Base-by-base conservation (phyloP, 1,140 invertebrate genomes). In the Drosophila parvula region DNA sequence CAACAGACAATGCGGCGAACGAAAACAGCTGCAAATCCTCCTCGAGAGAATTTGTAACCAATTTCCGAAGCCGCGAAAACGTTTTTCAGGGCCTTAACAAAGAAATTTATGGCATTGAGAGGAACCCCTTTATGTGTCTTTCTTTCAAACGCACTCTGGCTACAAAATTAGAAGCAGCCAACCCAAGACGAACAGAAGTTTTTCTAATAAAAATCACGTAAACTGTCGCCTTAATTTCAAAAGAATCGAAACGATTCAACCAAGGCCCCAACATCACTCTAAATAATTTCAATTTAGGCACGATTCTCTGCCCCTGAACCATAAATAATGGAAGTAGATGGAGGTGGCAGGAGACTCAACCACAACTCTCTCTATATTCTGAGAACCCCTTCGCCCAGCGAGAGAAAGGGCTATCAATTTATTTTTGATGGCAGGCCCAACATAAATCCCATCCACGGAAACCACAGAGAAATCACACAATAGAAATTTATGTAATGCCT, bases 191-290 rank as follows among this genome's bases (percentile, higher is more conserved):
- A 44, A 70, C 58, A 63, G 48, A 67, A 69, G 78, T 47, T 88
- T 85, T 86, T 86, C 83, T 56, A 79, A 88, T 83, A 88, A 83
- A 88, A 83, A 83, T 86, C 83, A 86, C 83, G 83, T 86, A 86
- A 88, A 74, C 53, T 86, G 83, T 86, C 83, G 84, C 83, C 79
- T 83, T 62, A 38, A 83, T 88, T 86, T 86, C 79, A 73, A 86
- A 83, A 47, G 84, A 86, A 86, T 86, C 79, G 79, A 55, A 50
- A 34, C 71, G 51, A 51, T 60, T 67, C 36, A 22, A 41, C 43
- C 45, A 38, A 51, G 43, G 34, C 40, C 57, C 57, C 12, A 56
- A 41, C 36, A 61, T 44, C 78, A 76, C 44, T 70, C 34, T 28
- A 45, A 67, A 79, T 76, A 86, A 88, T 78, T 86, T 88, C 43